Evolutionary conservation across 2,113 vertebrate species (phyloP), one percentile per base, ranked within the genome.

Genomic region (Vidua chalybeata): DNA sequence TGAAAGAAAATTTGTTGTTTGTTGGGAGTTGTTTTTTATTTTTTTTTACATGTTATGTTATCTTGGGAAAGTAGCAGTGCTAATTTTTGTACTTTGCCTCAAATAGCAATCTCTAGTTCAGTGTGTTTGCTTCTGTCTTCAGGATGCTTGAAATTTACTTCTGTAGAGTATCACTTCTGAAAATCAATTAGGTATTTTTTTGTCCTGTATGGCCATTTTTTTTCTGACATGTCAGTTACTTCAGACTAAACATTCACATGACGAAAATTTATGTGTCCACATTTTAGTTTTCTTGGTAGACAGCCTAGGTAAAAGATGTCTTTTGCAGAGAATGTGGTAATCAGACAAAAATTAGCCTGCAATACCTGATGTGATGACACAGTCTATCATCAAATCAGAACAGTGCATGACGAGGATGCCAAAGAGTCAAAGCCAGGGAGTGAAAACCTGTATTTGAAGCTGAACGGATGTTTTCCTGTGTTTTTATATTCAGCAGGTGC

Each of bases 361-460:
- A 90, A 21, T 75, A 55, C 52, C 52, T 85, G 23, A 35, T 43
- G 26, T 28, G 48, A 72, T 68, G 71, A 67, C 33, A 59, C 10
- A 68, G 56, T 19, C 52, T 66, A 0, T 91, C 64, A 46, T n/a
- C 0, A 0, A 71, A 51, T 69, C 61, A 87, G 28, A 91, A 15
- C 31, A 66, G 16, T 31, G n/a, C n/a, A 28, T 48, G 43, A n/a
- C 0, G 0, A n/a, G 26, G 35, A n/a, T 55, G 43, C 56, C 13
- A 21, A 16, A 77, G 51, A 77, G 7, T 73, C 68, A 54, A 46
- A 83, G 35, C 30, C 49, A 39, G 24, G 41, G 67, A 68, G 23
- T 78, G 51, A 87, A 84, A 91, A 80, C 31, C 37, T 59, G 26
- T 78, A 26, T 51, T 78, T 54, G 69, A 84, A 92, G 31, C 30